These are phyloP conservation scores for Aurelia aurita complex sp. Pacific DNA, from an alignment of 30 jellyfish, hydroid and myxozoan species.

Conservation along the genomic window DNA sequence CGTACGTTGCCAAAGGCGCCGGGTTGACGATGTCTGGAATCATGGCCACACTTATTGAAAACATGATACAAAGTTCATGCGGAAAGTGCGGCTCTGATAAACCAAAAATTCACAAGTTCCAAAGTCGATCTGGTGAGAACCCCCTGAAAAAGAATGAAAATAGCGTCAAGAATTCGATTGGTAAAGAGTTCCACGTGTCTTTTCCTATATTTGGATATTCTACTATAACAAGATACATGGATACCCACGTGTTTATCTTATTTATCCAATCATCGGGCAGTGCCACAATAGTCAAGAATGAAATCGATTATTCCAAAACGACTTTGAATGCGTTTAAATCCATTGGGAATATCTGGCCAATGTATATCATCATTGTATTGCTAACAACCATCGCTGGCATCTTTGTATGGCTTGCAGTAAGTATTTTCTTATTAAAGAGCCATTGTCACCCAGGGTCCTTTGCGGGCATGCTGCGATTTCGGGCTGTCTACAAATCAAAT, in stretches of 20 bases:
- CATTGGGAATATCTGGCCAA: constrained; percentile 68
- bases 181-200: constrained; percentile 49
- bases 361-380: constrained; percentile 32
- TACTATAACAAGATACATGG: constrained; percentile 39
- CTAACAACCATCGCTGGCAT: constrained; percentile 44
- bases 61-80: constrained; percentile 44
- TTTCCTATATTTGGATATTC: constrained; percentile 72
- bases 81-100: constrained; percentile 31
- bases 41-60: constrained; percentile 25
- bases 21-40: constrained; percentile 23
- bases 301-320: constrained; percentile 31
- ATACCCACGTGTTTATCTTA: constrained; percentile 32
- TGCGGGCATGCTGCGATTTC: too few species aligned
- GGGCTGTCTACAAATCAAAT: too few species aligned
- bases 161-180: constrained; percentile 49
- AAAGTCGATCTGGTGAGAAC: constrained; percentile 55
- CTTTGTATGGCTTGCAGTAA: constrained; percentile 60
- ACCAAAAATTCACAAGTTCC: constrained; percentile 3
- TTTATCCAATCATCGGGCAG: constrained; percentile 68
- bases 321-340: constrained; percentile 36
- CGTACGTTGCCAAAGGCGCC: constrained; percentile 35
- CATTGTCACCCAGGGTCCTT: too few species aligned
- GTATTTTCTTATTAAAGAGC: not conserved
- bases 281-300: constrained; percentile 52
- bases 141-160: constrained; percentile 52